These are phyloP conservation scores for Actenoides hombroni DNA, from an alignment of 2,113 vertebrate species.

Conservation along the genomic window DNA sequence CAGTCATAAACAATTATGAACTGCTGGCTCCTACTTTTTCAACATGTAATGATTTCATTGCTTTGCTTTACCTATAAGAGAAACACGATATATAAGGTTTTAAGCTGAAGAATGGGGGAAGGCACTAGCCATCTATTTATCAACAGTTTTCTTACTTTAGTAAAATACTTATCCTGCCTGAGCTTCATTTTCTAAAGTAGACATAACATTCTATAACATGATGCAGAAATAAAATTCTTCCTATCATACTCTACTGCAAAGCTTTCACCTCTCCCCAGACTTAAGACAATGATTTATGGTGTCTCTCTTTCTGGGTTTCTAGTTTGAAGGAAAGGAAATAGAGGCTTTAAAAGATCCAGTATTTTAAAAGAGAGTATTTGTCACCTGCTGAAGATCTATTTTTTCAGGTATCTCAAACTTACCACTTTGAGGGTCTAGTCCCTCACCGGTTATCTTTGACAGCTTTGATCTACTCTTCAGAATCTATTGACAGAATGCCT, in stretches of 20 bases:
- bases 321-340: neutral
- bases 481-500: neutral
- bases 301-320: neutral
- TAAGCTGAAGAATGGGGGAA: neutral
- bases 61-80: conserved; percentile 10
- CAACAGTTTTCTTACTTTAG: neutral
- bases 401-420: neutral
- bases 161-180: neutral
- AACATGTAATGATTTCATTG: neutral
- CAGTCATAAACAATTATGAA: conserved; percentile 67
- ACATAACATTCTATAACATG: neutral
- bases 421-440: neutral
- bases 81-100: neutral
- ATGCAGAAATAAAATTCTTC: neutral
- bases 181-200: neutral
- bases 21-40: conserved; percentile 33
- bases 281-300: neutral
- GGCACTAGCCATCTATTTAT: neutral
- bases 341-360: neutral
- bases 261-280: neutral
- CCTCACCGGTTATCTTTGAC: neutral
- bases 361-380: neutral
- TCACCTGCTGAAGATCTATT: neutral
- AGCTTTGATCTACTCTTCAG: neutral
- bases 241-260: neutral